Conservation (phyloP, 2,888 invertebrate genomes). For the Drosophila fungiperda region DNA sequence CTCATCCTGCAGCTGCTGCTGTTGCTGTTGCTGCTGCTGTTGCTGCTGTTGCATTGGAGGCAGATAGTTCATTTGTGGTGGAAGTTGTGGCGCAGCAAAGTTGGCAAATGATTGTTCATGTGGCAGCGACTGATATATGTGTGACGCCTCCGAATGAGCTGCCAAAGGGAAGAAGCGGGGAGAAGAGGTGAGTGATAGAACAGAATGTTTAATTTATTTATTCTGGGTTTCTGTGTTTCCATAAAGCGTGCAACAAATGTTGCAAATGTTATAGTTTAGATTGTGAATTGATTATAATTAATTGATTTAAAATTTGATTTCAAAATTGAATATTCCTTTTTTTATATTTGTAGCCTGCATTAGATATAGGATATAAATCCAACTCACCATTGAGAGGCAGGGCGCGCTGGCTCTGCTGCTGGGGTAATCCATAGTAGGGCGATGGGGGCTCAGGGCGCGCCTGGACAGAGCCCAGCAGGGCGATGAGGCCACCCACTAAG, state of each 20-base stretch:
- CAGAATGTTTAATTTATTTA: neutral
- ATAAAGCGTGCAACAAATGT: neutral
- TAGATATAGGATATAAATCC: neutral
- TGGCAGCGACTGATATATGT: constrained; percentile 78
- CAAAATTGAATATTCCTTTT: neutral
- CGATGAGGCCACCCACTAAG: constrained; percentile 72
- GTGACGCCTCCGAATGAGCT: constrained; percentile 67
- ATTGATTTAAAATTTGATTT: neutral
- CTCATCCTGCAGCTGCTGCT: constrained; percentile 50
- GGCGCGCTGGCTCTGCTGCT: constrained; percentile 84
- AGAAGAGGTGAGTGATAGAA: neutral
- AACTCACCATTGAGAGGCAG: constrained; percentile 85
- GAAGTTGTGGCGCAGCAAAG: constrained; percentile 53
- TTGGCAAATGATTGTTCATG: constrained; percentile 70
- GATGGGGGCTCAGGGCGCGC: constrained; percentile 84
- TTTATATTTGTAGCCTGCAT: neutral
- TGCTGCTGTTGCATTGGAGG: constrained; percentile 58
- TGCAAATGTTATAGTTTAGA: neutral
- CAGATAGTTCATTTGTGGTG: constrained; percentile 64
- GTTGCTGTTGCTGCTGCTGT: constrained; percentile 42
- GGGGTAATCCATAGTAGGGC: constrained; percentile 82
- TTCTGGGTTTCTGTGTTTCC: neutral
- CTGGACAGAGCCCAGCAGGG: constrained; percentile 76
- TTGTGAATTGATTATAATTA: neutral
- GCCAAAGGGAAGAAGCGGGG: neutral